Percentiles rank a stretch among this genome's conserved stretches.
Evolutionary conservation across 2,888 invertebrate genomes (phyloP).

Genomic region (Melanostoma mellinum): DNA sequence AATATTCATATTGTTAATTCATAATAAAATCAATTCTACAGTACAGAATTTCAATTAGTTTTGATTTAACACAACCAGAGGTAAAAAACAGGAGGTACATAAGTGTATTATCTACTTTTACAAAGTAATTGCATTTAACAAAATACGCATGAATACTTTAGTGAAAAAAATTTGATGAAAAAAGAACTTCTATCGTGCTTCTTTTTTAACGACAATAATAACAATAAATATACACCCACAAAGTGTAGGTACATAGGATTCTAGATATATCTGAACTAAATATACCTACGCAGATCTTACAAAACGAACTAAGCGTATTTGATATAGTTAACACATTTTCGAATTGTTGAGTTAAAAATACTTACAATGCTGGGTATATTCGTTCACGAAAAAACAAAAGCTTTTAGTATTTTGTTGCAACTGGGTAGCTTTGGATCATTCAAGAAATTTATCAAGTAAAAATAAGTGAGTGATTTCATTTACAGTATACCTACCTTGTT

Average conservation of each 20-base stretch:
- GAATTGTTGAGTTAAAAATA: slow-evolving; percentile 63
- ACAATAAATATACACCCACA: not conserved
- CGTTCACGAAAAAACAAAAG: slow-evolving; percentile 53
- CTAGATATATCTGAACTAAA: slow-evolving; percentile 5
- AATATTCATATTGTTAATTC: too few relatives aligned
- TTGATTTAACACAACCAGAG: too few relatives aligned
- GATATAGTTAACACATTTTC: not conserved
- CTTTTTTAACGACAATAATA: too few relatives aligned
- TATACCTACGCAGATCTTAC: slow-evolving; percentile 25
- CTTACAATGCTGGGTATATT: slow-evolving; percentile 57
- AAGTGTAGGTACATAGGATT: slow-evolving; percentile 1
- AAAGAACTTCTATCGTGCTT: too few relatives aligned
- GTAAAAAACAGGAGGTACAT: too few relatives aligned
- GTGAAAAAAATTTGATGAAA: too few relatives aligned
- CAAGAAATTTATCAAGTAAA: slow-evolving; percentile 40
- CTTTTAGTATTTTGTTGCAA: slow-evolving; percentile 71
- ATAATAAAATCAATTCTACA: too few relatives aligned
- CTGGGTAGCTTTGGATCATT: slow-evolving; percentile 67
- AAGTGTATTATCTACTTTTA: too few relatives aligned
- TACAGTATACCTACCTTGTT: not conserved
- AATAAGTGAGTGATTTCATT: slow-evolving; percentile 46
- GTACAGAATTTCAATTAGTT: too few relatives aligned
- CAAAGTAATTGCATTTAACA: too few relatives aligned
- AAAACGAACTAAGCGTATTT: slow-evolving; percentile 38
- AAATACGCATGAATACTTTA: too few relatives aligned